phyloP scores from a whole-genome alignment of 1,140 invertebrate genomes.

The Chlorops oryzae region DNA sequence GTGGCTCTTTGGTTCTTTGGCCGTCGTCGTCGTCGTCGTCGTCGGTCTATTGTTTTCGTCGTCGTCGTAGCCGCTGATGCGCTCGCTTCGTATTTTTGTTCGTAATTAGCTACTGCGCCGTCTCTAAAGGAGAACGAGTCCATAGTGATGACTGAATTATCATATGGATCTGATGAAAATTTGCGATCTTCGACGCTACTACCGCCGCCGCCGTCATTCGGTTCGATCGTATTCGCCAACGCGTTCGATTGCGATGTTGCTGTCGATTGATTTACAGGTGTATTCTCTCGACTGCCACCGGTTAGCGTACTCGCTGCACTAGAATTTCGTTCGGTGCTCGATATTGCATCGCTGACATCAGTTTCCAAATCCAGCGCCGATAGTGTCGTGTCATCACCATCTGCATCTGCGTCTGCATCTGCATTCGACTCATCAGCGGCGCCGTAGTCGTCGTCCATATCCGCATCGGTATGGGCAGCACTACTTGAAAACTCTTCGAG shows the following conservation, averaged over 20 bases:
- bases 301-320: slow-evolving; percentile 7
- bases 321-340: neutral
- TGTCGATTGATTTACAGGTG: slow-evolving; percentile 35
- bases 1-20: slow-evolving; percentile 6
- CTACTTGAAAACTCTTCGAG: too few relatives aligned
- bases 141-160: too few relatives aligned
- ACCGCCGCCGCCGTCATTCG: slow-evolving; percentile 24
- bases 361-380: slow-evolving; percentile 36
- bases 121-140: neutral
- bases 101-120: neutral
- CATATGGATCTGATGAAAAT: slow-evolving; percentile 1
- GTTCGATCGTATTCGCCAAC: slow-evolving; percentile 1
- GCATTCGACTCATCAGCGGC: slow-evolving; percentile 20
- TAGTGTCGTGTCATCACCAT: slow-evolving; percentile 24
- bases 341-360: slow-evolving; percentile 21
- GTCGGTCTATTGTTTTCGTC: slow-evolving; percentile 3
- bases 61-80: neutral
- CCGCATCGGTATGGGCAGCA: too few relatives aligned
- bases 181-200: slow-evolving; percentile 32
- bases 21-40: slow-evolving; percentile 4
- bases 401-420: slow-evolving; percentile 31
- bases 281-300: slow-evolving; percentile 35
- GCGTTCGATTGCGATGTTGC: slow-evolving; percentile 21
- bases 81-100: neutral
- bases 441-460: slow-evolving; percentile 35